phyloP scores from a whole-genome alignment of 2,113 vertebrate genomes.

The Lontra canadensis region DNA sequence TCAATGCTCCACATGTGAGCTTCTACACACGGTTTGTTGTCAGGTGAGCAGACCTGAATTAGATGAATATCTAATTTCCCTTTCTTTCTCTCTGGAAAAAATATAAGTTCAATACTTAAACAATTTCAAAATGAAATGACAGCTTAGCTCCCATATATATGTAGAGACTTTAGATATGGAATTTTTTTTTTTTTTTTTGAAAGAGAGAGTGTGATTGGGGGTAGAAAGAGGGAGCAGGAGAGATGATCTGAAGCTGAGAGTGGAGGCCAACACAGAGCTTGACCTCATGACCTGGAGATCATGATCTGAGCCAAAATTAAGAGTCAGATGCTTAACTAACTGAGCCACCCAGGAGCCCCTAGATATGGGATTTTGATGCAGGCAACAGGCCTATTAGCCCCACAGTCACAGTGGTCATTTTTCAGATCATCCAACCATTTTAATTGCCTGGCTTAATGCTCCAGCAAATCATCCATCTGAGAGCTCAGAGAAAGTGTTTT shows the following conservation, averaged over 20 bases:
- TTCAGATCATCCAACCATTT: not conserved
- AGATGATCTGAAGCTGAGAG: not conserved
- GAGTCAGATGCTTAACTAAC: not conserved
- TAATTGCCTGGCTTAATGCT: not conserved
- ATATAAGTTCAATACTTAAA: not conserved
- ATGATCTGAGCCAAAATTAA: not conserved
- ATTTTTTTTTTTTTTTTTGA: not conserved
- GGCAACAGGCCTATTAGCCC: not conserved
- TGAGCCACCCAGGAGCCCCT: not conserved
- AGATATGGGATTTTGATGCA: not conserved
- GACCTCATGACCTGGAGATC: not conserved
- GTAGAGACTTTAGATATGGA: not conserved
- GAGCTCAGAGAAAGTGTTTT: not conserved
- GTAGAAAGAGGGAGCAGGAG: not conserved
- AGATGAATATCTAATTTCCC: not conserved
- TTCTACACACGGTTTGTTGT: not conserved
- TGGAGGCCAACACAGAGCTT: not conserved
- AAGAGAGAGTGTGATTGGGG: not conserved
- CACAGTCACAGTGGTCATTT: not conserved
- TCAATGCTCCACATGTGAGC: not conserved
- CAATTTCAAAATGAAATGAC: not conserved
- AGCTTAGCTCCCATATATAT: not conserved
- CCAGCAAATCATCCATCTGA: not conserved
- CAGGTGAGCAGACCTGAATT: not conserved
- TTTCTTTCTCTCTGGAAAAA: constrained; percentile 3